Percentiles rank a stretch among this genome's conserved stretches.
These are phyloP conservation scores for Gadus chalcogrammus DNA, from an alignment of 2,113 vertebrate genomes.

Conservation along the genomic window DNA sequence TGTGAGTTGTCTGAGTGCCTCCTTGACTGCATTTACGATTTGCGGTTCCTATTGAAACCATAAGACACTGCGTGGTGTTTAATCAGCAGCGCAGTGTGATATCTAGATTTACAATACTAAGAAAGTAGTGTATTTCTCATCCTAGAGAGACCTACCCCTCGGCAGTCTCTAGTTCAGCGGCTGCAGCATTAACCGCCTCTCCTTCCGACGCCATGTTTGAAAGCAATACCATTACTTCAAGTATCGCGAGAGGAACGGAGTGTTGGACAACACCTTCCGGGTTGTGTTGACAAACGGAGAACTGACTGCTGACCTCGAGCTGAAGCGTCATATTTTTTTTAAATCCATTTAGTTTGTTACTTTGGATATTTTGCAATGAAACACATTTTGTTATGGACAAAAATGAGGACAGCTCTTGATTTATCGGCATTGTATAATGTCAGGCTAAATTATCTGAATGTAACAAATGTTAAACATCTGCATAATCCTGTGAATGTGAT, in stretches of 20 bases:
- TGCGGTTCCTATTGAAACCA: not conserved
- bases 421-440: too few species aligned
- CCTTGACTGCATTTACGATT: not conserved
- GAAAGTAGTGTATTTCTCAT: accelerated
- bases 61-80: too few species aligned
- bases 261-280: conserved; percentile 16
- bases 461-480: too few species aligned
- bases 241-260: conserved; percentile 53
- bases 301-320: too few species aligned
- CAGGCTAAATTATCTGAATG: too few species aligned
- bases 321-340: too few species aligned
- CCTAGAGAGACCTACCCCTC: conserved; percentile 51
- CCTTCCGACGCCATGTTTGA: conserved; percentile 74
- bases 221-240: conserved; percentile 36
- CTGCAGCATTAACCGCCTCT: conserved; percentile 52
- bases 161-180: conserved; percentile 48
- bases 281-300: not conserved
- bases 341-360: too few species aligned
- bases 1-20: conserved; percentile 8
- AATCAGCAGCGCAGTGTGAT: too few species aligned
- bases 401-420: too few species aligned
- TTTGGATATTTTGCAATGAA: too few species aligned
- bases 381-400: too few species aligned
- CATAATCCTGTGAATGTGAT: too few species aligned
- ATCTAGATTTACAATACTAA: not conserved